These are phyloP conservation scores for Balaeniceps rex DNA, from an alignment of 2,113 vertebrate species.

Conservation along the genomic window DNA sequence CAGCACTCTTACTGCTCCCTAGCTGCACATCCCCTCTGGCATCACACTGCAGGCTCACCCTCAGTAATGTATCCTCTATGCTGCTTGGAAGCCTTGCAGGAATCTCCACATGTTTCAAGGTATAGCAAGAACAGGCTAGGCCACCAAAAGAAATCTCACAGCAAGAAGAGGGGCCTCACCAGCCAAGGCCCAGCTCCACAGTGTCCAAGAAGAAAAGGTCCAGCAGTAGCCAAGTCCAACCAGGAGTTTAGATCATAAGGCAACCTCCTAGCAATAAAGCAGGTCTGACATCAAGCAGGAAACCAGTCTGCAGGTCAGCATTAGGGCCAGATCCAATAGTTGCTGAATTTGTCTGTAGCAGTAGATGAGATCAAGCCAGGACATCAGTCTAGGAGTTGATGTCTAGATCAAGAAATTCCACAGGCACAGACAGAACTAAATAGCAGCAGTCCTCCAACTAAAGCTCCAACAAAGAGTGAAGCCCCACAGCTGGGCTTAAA, in stretches of 20 bases:
- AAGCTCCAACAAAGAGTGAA: rapidly evolving
- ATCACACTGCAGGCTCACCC: background rate
- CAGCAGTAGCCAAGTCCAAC: background rate
- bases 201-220: background rate
- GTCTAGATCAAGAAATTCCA: background rate
- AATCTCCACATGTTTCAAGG: rapidly evolving
- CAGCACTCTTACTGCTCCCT: background rate
- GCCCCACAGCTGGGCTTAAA: rapidly evolving
- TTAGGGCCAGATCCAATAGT: background rate
- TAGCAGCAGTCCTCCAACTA: rapidly evolving
- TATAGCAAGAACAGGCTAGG: background rate
- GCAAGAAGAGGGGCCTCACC: background rate
- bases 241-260: background rate
- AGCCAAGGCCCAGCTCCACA: background rate
- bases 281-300: background rate
- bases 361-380: background rate
- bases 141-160: background rate
- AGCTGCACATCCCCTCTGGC: rapidly evolving
- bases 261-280: background rate
- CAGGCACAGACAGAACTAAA: rapidly evolving
- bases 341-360: rapidly evolving
- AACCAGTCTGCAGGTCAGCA: background rate
- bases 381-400: rapidly evolving
- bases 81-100: background rate
- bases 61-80: background rate